Evolutionary conservation across 2,113 vertebrate genomes (phyloP).

Genomic region (Ammodytes marinus): DNA sequence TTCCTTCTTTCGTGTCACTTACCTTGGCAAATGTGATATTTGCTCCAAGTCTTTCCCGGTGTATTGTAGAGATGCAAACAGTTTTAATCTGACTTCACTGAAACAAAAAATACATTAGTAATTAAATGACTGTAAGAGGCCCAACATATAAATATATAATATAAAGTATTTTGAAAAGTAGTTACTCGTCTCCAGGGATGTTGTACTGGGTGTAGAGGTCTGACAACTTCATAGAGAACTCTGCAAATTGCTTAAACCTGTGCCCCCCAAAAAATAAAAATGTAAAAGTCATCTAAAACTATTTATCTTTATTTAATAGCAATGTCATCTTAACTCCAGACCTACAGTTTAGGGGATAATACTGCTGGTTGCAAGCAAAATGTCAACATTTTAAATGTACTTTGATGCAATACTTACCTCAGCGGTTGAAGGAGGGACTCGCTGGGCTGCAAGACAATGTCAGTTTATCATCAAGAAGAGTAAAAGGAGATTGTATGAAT

Average conservation of each 20-base stretch:
- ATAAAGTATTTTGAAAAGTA: neutral
- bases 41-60: slow-evolving; percentile 86
- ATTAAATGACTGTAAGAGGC: neutral
- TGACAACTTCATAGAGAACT: slow-evolving; percentile 84
- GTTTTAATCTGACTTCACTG: slow-evolving; percentile 85
- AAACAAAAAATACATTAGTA: neutral
- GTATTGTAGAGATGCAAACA: slow-evolving; percentile 82
- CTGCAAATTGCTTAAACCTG: slow-evolving; percentile 86
- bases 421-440: slow-evolving; percentile 83
- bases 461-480: slow-evolving; percentile 10
- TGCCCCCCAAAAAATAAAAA: neutral
- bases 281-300: slow-evolving; percentile 4
- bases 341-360: neutral
- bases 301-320: neutral
- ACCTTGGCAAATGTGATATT: slow-evolving; percentile 85
- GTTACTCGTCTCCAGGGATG: slow-evolving; percentile 87
- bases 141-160: neutral
- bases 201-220: slow-evolving; percentile 82
- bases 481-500: neutral
- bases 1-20: slow-evolving; percentile 15
- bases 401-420: slow-evolving; percentile 78
- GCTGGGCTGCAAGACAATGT: slow-evolving; percentile 79
- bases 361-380: neutral
- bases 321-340: neutral
- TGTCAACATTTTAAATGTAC: neutral